Conservation (phyloP, 2,797 vertebrate species). For the Girardinus metallicus region DNA sequence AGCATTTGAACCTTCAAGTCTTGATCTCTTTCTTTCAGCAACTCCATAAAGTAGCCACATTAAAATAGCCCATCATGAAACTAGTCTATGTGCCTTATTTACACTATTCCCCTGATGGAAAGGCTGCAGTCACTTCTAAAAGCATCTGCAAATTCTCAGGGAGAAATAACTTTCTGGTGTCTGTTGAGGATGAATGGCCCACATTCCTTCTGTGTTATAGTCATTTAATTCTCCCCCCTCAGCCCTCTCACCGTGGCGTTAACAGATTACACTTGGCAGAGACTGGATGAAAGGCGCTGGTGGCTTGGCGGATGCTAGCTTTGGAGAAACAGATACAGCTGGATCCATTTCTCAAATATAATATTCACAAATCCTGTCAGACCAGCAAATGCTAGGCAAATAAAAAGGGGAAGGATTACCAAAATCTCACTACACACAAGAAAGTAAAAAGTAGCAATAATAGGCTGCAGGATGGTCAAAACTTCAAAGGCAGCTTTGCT, state of each 20-base stretch:
- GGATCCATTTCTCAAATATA: constrained; percentile 58
- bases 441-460: constrained; percentile 16
- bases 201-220: constrained; percentile 73
- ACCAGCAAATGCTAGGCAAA: constrained; percentile 28
- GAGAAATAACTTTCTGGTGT: constrained; percentile 69
- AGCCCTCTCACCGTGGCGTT: constrained; percentile 67
- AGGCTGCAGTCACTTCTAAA: constrained; percentile 63
- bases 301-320: constrained; percentile 55
- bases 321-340: constrained; percentile 71
- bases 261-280: constrained; percentile 76
- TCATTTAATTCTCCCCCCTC: constrained; percentile 72
- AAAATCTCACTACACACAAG: constrained; percentile 27
- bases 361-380: constrained; percentile 42
- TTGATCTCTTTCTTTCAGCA: constrained; percentile 52
- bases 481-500: constrained; percentile 5
- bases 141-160: constrained; percentile 74
- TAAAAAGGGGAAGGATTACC: constrained; percentile 28
- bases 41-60: constrained; percentile 56
- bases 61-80: constrained; percentile 59
- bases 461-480: not conserved
- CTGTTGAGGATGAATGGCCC: constrained; percentile 74
- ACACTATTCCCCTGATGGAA: constrained; percentile 47
- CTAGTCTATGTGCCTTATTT: constrained; percentile 62
- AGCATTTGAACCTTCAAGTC: constrained; percentile 41
- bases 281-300: constrained; percentile 68